These are phyloP conservation scores for Buphagus erythrorhynchus DNA, from an alignment of 2,797 vertebrate genomes.

Conservation along the genomic window DNA sequence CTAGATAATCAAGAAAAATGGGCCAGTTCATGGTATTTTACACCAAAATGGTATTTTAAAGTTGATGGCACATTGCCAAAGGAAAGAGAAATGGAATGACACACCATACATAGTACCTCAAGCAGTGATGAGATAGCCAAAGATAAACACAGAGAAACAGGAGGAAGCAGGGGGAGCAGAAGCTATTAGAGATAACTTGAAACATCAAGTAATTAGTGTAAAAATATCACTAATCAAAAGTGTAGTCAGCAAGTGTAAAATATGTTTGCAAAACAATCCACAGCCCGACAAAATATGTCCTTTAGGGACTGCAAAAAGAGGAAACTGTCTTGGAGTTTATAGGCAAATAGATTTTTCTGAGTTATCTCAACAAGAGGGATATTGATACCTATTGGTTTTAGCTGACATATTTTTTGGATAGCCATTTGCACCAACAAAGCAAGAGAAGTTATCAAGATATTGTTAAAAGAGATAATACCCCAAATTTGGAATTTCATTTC, in stretches of 20 bases:
- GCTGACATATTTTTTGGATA: not conserved
- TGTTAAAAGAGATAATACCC: not conserved
- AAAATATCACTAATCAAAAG: not conserved
- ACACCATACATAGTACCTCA: not conserved
- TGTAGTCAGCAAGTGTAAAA: not conserved
- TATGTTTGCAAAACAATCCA: not conserved
- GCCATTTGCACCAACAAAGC: not conserved
- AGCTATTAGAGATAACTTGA: not conserved
- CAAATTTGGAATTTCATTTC: not conserved
- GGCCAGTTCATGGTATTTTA: not conserved
- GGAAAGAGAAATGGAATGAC: not conserved
- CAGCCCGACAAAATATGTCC: not conserved
- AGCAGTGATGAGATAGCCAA: not conserved
- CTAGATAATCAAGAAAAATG: not conserved
- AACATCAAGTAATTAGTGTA: not conserved
- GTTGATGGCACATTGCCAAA: not conserved
- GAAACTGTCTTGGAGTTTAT: not conserved
- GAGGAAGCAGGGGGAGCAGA: rapidly evolving
- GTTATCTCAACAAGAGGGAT: not conserved
- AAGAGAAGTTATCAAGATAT: not conserved
- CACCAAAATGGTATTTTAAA: not conserved
- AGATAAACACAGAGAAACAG: not conserved
- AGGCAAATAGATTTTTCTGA: not conserved
- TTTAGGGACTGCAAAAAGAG: not conserved
- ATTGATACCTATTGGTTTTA: not conserved